Evolutionary conservation across 2,888 invertebrate species (phyloP).

Genomic region (Lordiphosa andalusiaca): DNA sequence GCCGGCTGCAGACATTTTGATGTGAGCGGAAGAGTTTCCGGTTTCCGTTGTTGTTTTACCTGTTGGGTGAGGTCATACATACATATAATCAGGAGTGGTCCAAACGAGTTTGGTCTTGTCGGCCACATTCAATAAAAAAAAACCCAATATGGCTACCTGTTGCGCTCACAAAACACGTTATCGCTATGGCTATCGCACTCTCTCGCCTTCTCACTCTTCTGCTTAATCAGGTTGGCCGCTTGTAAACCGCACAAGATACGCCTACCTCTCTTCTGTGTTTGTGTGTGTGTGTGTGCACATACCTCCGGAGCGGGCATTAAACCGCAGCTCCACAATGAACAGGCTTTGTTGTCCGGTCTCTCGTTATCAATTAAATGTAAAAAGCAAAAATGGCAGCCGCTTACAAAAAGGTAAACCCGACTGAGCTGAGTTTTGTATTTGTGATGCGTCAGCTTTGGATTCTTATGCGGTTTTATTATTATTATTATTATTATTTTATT

Average conservation of each 20-base stretch:
- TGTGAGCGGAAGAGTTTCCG: conserved; percentile 48
- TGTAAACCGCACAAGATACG: conserved; percentile 44
- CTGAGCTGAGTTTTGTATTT: conserved; percentile 4
- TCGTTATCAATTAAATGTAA: conserved; percentile 68
- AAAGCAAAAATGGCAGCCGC: conserved; percentile 59
- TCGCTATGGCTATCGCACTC: conserved; percentile 45
- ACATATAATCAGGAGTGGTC: conserved; percentile 7
- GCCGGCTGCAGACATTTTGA: conserved; percentile 34
- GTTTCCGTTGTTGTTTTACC: conserved; percentile 65
- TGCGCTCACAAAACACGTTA: conserved; percentile 56
- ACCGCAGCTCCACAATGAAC: conserved; percentile 39
- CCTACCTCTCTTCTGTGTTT: conserved; percentile 31
- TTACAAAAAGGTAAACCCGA: conserved; percentile 12
- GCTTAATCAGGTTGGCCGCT: conserved; percentile 31
- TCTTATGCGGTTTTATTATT: conserved; percentile 54
- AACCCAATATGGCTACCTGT: conserved; percentile 60
- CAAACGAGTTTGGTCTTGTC: conserved; percentile 33
- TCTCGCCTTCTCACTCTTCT: conserved; percentile 22
- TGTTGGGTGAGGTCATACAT: conserved; percentile 8
- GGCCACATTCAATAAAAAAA: neutral
- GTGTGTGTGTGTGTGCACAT: too few relatives aligned
- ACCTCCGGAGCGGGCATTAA: conserved; percentile 66
- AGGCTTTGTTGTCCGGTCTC: conserved; percentile 52
- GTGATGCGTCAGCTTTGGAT: conserved; percentile 58
- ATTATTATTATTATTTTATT: conserved; percentile 24